Conservation (phyloP, 2,113 vertebrate species). For the Nesogale talazaci region DNA sequence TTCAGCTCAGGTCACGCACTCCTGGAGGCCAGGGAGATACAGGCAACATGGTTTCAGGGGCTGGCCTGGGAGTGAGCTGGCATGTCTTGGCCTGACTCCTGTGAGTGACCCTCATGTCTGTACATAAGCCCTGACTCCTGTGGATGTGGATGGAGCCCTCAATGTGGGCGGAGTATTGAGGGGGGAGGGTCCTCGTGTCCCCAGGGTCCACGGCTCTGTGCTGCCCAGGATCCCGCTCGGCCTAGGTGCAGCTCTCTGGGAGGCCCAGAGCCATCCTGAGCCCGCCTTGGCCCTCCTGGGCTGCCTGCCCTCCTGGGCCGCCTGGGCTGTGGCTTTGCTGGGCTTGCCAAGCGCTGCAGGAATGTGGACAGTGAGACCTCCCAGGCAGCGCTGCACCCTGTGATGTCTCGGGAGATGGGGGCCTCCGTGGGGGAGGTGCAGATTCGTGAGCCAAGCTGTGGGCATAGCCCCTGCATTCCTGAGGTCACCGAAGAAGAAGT, state of each 20-base stretch:
- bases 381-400: constrained; percentile 2
- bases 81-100: not conserved
- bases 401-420: too few relatives aligned
- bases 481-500: not conserved
- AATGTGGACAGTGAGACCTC: constrained; percentile 54
- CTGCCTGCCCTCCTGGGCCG: not conserved
- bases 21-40: not conserved
- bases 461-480: not conserved
- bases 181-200: not conserved
- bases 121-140: not conserved
- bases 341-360: constrained; percentile 9
- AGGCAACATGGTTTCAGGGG: not conserved
- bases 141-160: not conserved
- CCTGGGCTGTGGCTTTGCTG: not conserved
- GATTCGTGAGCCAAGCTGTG: not conserved
- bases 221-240: accelerated
- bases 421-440: not conserved
- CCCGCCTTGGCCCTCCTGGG: not conserved
- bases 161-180: accelerated
- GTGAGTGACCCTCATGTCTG: too few relatives aligned
- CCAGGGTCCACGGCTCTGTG: not conserved
- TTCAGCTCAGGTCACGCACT: not conserved
- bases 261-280: not conserved
- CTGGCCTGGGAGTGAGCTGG: not conserved
- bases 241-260: not conserved